These are phyloP conservation scores for human (Homo sapiens) DNA, from an alignment of 2,113 vertebrate species.

Conservation along the genomic window DNA sequence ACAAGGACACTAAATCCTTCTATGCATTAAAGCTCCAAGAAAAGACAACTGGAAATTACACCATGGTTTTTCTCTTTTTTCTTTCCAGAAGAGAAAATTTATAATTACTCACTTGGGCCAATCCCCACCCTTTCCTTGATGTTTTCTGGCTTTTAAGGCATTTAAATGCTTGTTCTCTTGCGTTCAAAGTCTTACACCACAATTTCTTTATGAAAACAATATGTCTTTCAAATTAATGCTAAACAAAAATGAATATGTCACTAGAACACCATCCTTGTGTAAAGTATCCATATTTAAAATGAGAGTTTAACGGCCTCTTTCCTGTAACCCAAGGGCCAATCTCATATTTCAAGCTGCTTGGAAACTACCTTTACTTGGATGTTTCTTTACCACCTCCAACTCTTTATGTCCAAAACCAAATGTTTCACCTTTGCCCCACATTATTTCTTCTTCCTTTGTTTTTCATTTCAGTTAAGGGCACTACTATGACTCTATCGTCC, in stretches of 20 bases:
- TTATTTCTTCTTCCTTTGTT: not conserved
- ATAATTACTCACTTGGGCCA: conserved; percentile 71
- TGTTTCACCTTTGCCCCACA: conserved; percentile 33
- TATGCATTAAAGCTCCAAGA: conserved; percentile 64
- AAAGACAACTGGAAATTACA: conserved; percentile 68
- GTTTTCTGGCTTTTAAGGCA: conserved; percentile 70
- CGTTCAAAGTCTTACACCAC: conserved; percentile 60
- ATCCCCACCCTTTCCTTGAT: conserved; percentile 67
- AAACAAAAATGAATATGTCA: conserved; percentile 66
- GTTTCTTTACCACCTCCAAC: not conserved
- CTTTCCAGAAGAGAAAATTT: conserved; percentile 70
- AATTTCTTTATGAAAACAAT: conserved; percentile 72
- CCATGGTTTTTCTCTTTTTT: conserved; percentile 59
- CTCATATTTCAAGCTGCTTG: conserved; percentile 43
- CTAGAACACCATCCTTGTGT: conserved; percentile 42
- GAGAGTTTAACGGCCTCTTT: conserved; percentile 51
- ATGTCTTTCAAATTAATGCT: conserved; percentile 68
- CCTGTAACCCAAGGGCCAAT: not conserved
- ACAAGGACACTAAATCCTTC: conserved; percentile 73
- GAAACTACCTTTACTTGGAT: conserved; percentile 34
- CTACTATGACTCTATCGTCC: not conserved
- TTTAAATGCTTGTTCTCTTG: conserved; percentile 55
- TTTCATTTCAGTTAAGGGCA: not conserved
- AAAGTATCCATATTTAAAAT: conserved; percentile 64
- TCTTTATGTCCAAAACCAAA: not conserved